phyloP scores from a whole-genome alignment of 2,888 invertebrate species.

The Xylophagus ater region DNA sequence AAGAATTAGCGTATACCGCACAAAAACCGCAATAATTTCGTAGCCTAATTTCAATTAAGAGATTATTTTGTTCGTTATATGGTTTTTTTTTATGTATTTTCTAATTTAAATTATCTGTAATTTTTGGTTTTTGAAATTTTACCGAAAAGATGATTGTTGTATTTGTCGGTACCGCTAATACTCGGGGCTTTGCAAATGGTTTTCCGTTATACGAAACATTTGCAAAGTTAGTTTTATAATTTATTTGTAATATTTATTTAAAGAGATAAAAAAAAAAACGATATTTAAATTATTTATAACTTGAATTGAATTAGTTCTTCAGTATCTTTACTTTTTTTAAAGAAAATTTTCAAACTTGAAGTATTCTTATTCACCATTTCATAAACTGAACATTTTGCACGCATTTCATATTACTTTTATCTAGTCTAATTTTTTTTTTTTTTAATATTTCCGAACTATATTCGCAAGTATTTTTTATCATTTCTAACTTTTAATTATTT shows the following conservation, averaged over 20 bases:
- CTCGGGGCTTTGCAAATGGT: slow-evolving; percentile 15
- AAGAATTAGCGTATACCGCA: slow-evolving; percentile 67
- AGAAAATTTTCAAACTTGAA: neutral
- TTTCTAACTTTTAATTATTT: too few relatives aligned
- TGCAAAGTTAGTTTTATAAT: slow-evolving; percentile 14
- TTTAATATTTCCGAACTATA: neutral
- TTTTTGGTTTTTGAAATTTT: slow-evolving; percentile 2
- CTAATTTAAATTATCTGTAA: too few relatives aligned
- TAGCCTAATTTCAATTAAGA: neutral
- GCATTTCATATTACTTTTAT: neutral
- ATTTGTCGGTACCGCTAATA: slow-evolving; percentile 16
- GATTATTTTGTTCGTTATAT: neutral
- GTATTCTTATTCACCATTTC: too few relatives aligned
- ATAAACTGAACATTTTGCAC: too few relatives aligned
- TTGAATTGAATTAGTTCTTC: neutral
- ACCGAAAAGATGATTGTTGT: neutral
- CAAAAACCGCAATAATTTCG: slow-evolving; percentile 49
- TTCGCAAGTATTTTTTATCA: too few relatives aligned
- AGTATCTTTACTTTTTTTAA: slow-evolving; percentile 1
- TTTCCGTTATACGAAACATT: slow-evolving; percentile 5
- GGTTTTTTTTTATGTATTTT: slow-evolving; percentile 2
- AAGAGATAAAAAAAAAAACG: slow-evolving; percentile 4
- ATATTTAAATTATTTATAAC: slow-evolving; percentile 11
- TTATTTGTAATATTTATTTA: slow-evolving; percentile 18
- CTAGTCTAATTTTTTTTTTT: neutral